Evolutionary conservation across 2,888 invertebrate species (phyloP).

Genomic region (Morinoia aosen): DNA sequence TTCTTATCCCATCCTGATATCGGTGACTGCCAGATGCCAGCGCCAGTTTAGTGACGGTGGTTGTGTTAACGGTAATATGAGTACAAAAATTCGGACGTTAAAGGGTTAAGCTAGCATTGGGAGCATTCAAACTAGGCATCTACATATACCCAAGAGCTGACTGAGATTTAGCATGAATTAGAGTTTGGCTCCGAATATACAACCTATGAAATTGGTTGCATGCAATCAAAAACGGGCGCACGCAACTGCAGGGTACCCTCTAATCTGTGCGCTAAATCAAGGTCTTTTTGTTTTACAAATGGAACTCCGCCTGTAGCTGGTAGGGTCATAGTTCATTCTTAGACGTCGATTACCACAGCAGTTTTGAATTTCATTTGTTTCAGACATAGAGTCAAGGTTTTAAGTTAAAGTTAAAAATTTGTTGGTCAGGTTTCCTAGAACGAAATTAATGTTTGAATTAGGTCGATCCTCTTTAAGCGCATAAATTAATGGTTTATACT

Average conservation of each 20-base stretch:
- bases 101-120: background rate
- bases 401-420: background rate
- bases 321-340: background rate
- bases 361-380: background rate
- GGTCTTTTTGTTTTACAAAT: no score
- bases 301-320: no score
- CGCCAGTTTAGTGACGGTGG: no score
- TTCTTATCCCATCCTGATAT: no score
- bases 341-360: background rate
- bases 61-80: no score
- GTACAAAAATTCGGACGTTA: no score
- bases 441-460: background rate
- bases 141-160: background rate
- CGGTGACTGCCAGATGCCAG: no score
- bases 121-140: background rate
- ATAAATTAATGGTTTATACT: background rate
- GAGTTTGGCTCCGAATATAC: background rate
- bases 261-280: no score
- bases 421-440: background rate
- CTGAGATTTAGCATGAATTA: background rate
- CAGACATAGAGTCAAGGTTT: background rate
- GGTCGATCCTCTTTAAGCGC: background rate
- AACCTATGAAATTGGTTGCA: background rate
- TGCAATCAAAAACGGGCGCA: background rate
- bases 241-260: no score